phyloP scores from a whole-genome alignment of 2,797 vertebrate species.

The Sciurus vulgaris region DNA sequence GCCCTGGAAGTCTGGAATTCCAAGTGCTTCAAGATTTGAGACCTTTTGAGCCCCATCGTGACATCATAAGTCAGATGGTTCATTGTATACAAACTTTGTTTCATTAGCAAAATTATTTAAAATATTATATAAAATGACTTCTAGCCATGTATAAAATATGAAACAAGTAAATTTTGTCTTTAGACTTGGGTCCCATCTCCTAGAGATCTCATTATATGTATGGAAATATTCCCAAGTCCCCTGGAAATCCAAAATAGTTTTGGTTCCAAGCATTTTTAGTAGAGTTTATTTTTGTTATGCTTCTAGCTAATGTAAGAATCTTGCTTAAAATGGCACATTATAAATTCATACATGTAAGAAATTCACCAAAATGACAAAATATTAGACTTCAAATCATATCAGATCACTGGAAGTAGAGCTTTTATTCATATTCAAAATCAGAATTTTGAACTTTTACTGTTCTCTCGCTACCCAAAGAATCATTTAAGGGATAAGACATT shows the following conservation, averaged over 20 bases:
- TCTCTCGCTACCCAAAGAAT: neutral
- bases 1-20: neutral
- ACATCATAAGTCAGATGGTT: neutral
- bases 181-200: neutral
- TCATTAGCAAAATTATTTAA: neutral
- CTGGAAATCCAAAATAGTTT: neutral
- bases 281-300: constrained; percentile 16
- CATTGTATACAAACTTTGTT: neutral
- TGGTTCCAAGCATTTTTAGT: neutral
- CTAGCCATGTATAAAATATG: neutral
- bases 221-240: neutral
- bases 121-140: neutral
- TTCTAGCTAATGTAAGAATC: neutral
- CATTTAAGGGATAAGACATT: neutral
- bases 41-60: neutral
- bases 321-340: neutral
- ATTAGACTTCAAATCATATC: neutral
- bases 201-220: neutral
- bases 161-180: neutral
- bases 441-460: constrained; percentile 26
- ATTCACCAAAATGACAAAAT: neutral
- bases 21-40: neutral
- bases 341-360: neutral
- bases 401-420: neutral
- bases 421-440: neutral